Percentiles rank a stretch among this genome's conserved stretches.
phyloP scores from a whole-genome alignment of 1,140 invertebrate genomes.

The Scaptodrosophila lebanonensis region DNA sequence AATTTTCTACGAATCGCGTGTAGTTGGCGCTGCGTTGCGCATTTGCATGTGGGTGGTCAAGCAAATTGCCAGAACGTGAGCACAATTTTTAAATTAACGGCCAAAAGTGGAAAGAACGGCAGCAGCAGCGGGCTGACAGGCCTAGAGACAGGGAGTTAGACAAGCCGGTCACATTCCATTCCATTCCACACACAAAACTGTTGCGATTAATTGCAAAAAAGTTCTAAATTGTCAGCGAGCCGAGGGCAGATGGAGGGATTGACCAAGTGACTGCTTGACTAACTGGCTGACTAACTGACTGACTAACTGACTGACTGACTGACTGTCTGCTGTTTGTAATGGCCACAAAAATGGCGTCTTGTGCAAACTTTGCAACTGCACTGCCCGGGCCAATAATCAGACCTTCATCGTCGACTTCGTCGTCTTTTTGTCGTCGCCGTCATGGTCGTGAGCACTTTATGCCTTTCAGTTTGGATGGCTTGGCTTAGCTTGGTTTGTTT shows the following conservation, averaged over 20 bases:
- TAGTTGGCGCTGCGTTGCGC: not conserved
- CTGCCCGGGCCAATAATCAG: conserved; percentile 38
- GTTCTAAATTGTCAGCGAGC: conserved; percentile 58
- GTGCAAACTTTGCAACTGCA: conserved; percentile 37
- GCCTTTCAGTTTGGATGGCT: conserved; percentile 47
- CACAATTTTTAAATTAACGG: conserved; percentile 74
- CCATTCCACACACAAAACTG: conserved; percentile 65
- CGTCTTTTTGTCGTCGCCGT: conserved; percentile 15
- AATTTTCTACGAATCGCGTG: conserved; percentile 54
- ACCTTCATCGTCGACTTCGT: conserved; percentile 28
- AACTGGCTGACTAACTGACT: too few relatives aligned
- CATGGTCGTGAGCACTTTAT: conserved; percentile 11
- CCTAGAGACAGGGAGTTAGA: conserved; percentile 1
- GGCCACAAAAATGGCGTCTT: conserved; percentile 45
- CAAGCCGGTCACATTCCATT: too few relatives aligned
- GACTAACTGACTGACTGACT: too few relatives aligned
- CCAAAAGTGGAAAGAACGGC: conserved; percentile 61
- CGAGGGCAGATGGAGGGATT: too few relatives aligned
- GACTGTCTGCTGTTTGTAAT: too few relatives aligned
- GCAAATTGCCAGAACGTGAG: conserved; percentile 74
- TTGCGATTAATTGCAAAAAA: conserved; percentile 73
- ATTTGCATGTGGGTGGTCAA: conserved; percentile 75
- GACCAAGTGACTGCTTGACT: too few relatives aligned
- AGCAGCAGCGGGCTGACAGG: conserved; percentile 24
- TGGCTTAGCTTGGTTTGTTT: not conserved